Percentiles rank a stretch among this genome's conserved stretches.
Evolutionary conservation across 2,113 vertebrate species (phyloP).

Genomic region (Sarotherodon lohbergeri): DNA sequence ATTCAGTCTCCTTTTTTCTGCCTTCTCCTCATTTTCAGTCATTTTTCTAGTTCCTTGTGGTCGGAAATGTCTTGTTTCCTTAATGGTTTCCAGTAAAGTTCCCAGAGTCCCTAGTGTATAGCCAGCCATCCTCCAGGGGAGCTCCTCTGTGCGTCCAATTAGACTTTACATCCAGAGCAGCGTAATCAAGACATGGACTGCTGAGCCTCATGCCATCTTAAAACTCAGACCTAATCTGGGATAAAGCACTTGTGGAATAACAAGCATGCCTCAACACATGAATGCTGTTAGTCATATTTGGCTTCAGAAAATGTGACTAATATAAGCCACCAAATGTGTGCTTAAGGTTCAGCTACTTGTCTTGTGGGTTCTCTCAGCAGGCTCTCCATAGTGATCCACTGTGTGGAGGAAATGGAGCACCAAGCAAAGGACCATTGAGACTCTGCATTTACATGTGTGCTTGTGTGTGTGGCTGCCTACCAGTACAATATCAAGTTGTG

Average conservation of each 20-base stretch:
- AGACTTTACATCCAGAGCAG: slow-evolving; percentile 13
- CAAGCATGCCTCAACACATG: neutral
- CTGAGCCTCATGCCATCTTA: neutral
- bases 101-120: slow-evolving; percentile 53
- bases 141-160: slow-evolving; percentile 46
- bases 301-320: slow-evolving; percentile 6
- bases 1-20: slow-evolving; percentile 23
- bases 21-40: slow-evolving; percentile 24
- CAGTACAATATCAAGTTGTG: slow-evolving; percentile 14
- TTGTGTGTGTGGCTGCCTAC: neutral
- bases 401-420: slow-evolving; percentile 25
- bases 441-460: neutral
- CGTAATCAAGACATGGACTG: slow-evolving; percentile 41
- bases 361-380: neutral
- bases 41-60: slow-evolving; percentile 53
- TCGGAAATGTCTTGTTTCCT: slow-evolving; percentile 73
- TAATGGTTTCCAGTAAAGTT: slow-evolving; percentile 73
- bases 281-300: slow-evolving; percentile 3
- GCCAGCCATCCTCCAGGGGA: slow-evolving; percentile 39
- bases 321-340: slow-evolving; percentile 1
- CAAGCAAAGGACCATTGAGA: neutral
- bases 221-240: slow-evolving; percentile 13
- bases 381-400: neutral
- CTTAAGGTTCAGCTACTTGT: slow-evolving; percentile 31
- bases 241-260: neutral